phyloP scores from a whole-genome alignment of 2,113 vertebrate species.

The Actenoides hombroni region DNA sequence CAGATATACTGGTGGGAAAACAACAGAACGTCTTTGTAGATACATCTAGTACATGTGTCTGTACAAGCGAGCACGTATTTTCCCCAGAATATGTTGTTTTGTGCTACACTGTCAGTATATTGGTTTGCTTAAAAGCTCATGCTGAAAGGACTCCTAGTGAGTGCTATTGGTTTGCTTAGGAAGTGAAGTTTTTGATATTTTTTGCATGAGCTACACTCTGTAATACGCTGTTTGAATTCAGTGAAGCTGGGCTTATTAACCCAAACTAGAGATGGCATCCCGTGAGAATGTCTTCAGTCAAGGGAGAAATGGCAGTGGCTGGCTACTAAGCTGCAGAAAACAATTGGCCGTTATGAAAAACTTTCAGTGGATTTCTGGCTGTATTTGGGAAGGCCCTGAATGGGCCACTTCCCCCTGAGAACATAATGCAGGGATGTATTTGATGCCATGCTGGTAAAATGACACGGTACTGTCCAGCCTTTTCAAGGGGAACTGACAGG shows the following conservation, averaged over 20 bases:
- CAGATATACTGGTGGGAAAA: background rate
- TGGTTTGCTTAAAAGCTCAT: background rate
- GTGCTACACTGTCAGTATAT: background rate
- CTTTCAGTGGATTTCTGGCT: background rate
- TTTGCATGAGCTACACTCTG: background rate
- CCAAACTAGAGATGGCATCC: background rate
- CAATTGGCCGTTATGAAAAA: background rate
- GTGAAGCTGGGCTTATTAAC: background rate
- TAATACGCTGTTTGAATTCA: background rate
- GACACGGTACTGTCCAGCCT: background rate
- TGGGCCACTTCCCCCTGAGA: background rate
- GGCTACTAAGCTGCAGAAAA: background rate
- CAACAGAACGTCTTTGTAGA: background rate
- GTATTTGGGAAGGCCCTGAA: background rate
- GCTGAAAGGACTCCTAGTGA: background rate
- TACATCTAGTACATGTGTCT: background rate
- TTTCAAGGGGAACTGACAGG: background rate
- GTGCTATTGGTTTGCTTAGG: background rate
- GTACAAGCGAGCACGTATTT: background rate
- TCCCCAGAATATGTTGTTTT: background rate
- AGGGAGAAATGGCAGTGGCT: background rate
- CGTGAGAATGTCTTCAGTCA: background rate
- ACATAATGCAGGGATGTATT: accelerated
- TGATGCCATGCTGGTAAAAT: background rate
- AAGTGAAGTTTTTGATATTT: background rate